These are phyloP conservation scores for Anser cygnoides DNA, from an alignment of 2,113 vertebrate genomes.

Conservation along the genomic window DNA sequence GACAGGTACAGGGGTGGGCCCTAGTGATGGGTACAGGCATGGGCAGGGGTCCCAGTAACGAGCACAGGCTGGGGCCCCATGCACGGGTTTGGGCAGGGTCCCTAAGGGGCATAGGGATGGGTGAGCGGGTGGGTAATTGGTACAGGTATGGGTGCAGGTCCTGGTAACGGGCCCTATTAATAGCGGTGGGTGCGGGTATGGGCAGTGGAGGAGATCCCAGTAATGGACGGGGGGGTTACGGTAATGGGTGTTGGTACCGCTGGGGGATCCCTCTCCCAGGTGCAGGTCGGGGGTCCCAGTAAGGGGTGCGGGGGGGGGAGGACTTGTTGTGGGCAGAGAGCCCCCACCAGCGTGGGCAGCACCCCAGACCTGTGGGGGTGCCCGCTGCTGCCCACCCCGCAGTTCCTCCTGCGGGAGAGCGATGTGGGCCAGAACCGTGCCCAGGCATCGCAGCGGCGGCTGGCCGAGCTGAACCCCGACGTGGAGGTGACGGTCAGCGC, in stretches of 20 bases:
- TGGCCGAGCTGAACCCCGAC: constrained; percentile 79
- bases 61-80: neutral
- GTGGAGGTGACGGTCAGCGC: constrained; percentile 73
- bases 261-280: neutral
- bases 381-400: neutral
- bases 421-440: constrained; percentile 84
- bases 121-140: neutral
- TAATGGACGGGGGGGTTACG: neutral
- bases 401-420: constrained; percentile 86
- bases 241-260: neutral
- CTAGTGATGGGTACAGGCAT: rapidly evolving
- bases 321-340: neutral
- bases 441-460: constrained; percentile 62
- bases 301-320: neutral
- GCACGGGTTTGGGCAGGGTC: no score
- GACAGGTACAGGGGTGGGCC: neutral
- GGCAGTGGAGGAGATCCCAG: rapidly evolving
- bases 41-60: rapidly evolving
- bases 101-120: neutral
- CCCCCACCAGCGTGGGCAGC: neutral
- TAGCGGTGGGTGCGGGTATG: no score
- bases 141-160: neutral
- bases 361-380: neutral
- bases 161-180: neutral
- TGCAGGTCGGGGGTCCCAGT: neutral